Evolutionary conservation across 2,797 vertebrate genomes (phyloP).

Genomic region (Rousettus madagascariensis): DNA sequence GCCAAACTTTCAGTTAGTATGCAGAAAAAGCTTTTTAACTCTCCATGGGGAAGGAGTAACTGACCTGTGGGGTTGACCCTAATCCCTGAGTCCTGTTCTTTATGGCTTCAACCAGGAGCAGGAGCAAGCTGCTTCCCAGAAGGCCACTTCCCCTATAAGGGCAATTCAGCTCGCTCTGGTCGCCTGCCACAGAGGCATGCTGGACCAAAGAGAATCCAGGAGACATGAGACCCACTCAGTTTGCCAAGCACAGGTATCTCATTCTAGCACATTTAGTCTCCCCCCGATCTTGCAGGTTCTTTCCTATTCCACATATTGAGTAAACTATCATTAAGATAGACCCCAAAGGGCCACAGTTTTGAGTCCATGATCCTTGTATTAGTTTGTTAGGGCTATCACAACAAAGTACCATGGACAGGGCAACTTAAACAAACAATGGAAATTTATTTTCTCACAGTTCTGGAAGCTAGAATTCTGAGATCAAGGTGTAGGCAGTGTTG

Average conservation of each 20-base stretch:
- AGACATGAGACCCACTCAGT: background rate
- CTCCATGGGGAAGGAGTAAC: background rate
- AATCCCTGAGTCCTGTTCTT: background rate
- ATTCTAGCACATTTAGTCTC: background rate
- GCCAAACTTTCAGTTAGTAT: background rate
- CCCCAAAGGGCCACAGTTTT: background rate
- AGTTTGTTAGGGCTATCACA: background rate
- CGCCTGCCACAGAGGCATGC: background rate
- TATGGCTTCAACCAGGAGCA: background rate
- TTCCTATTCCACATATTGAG: background rate
- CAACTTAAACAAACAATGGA: too few relatives aligned
- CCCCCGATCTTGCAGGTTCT: background rate
- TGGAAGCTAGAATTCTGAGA: too few relatives aligned
- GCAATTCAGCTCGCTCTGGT: background rate
- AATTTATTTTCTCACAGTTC: too few relatives aligned
- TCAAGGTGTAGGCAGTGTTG: too few relatives aligned
- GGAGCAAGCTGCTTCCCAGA: fast-evolving
- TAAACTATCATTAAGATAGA: background rate
- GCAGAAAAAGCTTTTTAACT: background rate
- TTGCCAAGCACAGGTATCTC: background rate
- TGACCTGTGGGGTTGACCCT: background rate
- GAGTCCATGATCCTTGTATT: background rate
- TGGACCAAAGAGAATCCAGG: background rate
- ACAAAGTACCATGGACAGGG: background rate
- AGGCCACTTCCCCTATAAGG: too few relatives aligned